Base-by-base conservation (phyloP, 2,113 vertebrate genomes). In the Sisor rabdophorus region DNA sequence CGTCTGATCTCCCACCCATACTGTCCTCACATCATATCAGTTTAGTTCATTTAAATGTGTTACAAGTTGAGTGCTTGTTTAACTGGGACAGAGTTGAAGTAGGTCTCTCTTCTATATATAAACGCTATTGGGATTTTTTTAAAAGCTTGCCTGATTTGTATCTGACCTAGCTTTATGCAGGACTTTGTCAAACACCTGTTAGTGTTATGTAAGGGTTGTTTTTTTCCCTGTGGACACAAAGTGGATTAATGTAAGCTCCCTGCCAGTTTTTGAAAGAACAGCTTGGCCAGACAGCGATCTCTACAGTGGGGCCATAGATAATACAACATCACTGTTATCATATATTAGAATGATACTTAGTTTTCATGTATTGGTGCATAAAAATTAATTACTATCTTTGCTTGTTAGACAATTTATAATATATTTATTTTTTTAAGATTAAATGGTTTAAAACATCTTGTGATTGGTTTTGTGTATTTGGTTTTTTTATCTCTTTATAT, bases 91-190 rank as follows among this genome's bases (percentile, higher is more conserved):
- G 40, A 52, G 73, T 73, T 80, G 24, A 84, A 81, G 77, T 81
- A 81, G 82, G 79, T 79, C 77, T 74, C 32, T 47, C 20, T 56
- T 73, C 71, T 84, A 84, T 79, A 79, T 81, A 77, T 83, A 81
- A 83, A 64, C 64, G 58, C 73, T 76, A 20, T 78, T 44, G 30
- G 50, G 54, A 78, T 78, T 75, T 80, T 78, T 75, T 80, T 73
- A 76, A 79, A 72, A 68, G 64, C 71, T 76, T 40, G 61, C 40
- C 26, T 26, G 24, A 24, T 58, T 72, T n/a, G 50, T 71, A n/a
- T 16, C 20, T 80, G 75, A 80, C 72, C 82, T 71, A 78, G 72
- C 76, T 69, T 40, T 44, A 53, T 1, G 5, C 47, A 52, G 74
- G 30, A 40, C 20, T 54, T 52, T 64, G 52, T 70, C 63, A 20